phyloP scores from a whole-genome alignment of 2,888 invertebrate species.

The Brenthis ino region DNA sequence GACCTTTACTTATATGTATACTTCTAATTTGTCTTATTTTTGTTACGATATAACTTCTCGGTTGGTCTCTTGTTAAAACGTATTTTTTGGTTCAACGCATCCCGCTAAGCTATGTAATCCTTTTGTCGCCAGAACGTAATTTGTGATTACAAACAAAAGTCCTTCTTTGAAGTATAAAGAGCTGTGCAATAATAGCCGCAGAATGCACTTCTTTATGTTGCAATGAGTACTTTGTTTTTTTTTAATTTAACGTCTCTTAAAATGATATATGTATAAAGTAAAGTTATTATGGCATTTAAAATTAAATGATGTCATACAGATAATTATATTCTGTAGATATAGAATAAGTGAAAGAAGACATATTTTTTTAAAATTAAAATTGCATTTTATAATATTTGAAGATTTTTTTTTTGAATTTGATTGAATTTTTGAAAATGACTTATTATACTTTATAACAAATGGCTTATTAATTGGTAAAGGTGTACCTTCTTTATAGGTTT shows the following conservation, averaged over 20 bases:
- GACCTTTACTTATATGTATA: background rate
- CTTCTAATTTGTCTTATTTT: constrained; percentile 58
- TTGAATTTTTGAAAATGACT: no score
- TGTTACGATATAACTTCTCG: constrained; percentile 51
- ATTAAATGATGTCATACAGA: no score
- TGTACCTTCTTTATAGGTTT: no score
- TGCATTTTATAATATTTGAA: no score
- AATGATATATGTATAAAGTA: background rate
- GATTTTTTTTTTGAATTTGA: no score
- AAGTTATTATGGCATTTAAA: no score
- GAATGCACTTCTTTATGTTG: constrained; percentile 17
- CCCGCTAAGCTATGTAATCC: constrained; percentile 66
- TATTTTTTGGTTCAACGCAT: constrained; percentile 68
- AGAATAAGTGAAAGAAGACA: no score
- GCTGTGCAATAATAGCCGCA: constrained; percentile 37
- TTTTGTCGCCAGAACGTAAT: constrained; percentile 60
- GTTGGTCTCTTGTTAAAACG: constrained; percentile 46
- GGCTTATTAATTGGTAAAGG: no score
- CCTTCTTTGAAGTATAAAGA: constrained; percentile 54
- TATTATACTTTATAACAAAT: no score
- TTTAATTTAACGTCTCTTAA: constrained; percentile 3
- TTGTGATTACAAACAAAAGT: constrained; percentile 68
- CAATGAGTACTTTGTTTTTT: constrained; percentile 19
- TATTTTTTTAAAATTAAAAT: no score
- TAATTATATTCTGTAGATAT: no score